A percentile compares a stretch with the other conserved stretches of the same genome.
Evolutionary conservation across 2,797 vertebrate genomes (phyloP).

Genomic region (Parauchenoglanis punctatus): DNA sequence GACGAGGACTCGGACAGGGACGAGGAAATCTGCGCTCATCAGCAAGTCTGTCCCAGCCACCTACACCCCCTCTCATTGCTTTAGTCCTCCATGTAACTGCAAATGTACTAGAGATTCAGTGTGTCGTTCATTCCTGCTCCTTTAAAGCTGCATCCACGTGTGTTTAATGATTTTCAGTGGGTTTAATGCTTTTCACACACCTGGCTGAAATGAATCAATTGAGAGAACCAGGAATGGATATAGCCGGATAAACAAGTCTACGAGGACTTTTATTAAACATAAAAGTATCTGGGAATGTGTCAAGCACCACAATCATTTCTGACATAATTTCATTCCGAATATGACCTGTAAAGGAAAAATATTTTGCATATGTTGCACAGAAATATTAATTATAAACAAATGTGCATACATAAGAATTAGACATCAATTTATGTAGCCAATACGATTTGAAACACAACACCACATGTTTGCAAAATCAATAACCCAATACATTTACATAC

Average conservation of each 20-base stretch:
- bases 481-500: too few species aligned
- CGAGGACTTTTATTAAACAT: background rate
- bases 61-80: slow-evolving; percentile 17
- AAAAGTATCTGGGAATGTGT: background rate
- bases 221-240: background rate
- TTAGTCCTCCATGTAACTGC: background rate
- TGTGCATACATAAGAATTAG: too few species aligned
- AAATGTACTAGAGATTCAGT: too few species aligned
- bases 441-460: background rate
- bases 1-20: background rate
- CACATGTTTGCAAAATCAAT: background rate
- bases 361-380: background rate
- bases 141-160: background rate
- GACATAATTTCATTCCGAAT: background rate
- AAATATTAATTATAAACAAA: background rate
- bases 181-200: background rate
- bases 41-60: slow-evolving; percentile 48
- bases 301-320: background rate
- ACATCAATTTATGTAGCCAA: too few species aligned
- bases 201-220: background rate
- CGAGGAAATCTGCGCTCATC: slow-evolving; percentile 52
- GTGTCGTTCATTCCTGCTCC: background rate
- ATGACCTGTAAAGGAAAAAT: background rate
- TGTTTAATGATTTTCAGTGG: too few species aligned
- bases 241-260: too few species aligned